Evolutionary conservation across 2,888 invertebrate species (phyloP).

Genomic region (Electrophaes corylata): DNA sequence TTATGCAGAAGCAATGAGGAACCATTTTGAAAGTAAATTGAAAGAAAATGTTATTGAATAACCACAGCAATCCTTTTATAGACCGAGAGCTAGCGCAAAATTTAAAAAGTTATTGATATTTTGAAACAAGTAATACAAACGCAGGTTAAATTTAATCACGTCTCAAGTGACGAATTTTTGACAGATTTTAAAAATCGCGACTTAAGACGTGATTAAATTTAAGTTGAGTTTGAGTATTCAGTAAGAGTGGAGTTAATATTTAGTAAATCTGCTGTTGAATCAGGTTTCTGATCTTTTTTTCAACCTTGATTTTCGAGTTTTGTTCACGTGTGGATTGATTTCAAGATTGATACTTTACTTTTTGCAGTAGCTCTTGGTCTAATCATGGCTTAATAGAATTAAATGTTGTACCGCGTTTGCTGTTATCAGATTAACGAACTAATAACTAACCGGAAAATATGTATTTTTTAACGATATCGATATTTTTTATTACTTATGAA

Average conservation of each 20-base stretch:
- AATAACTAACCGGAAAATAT: slow-evolving; percentile 23
- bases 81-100: slow-evolving; percentile 51
- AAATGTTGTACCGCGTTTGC: slow-evolving; percentile 18
- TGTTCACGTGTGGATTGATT: too few species aligned
- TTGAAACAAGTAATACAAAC: too few species aligned
- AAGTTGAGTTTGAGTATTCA: too few species aligned
- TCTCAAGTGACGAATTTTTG: too few species aligned
- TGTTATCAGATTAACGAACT: slow-evolving; percentile 14
- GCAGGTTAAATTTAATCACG: too few species aligned
- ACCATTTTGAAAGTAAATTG: slow-evolving; percentile 34
- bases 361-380: slow-evolving; percentile 32
- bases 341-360: too few species aligned
- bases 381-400: slow-evolving; percentile 43
- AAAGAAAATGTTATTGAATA: slow-evolving; percentile 39
- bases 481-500: slow-evolving; percentile 11
- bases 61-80: slow-evolving; percentile 79
- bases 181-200: too few species aligned
- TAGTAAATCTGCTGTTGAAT: too few species aligned
- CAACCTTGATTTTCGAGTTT: background rate
- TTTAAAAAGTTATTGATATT: background rate
- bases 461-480: slow-evolving; percentile 19
- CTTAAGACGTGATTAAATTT: too few species aligned
- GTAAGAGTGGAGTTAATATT: too few species aligned
- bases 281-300: too few species aligned
- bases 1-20: slow-evolving; percentile 80